Conservation (phyloP, 2,888 invertebrate genomes). For the Tipula unca region DNA sequence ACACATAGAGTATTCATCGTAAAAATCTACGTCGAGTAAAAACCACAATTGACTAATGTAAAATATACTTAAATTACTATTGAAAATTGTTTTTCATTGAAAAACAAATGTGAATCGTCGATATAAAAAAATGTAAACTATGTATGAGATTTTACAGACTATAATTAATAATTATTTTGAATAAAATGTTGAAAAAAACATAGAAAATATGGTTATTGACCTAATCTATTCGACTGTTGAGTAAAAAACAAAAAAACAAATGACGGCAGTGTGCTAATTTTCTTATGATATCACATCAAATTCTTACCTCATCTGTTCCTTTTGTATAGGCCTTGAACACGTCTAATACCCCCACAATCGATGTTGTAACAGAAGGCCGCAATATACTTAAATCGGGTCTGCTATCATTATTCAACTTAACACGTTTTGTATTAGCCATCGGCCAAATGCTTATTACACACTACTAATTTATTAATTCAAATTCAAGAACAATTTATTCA, state of each 20-base stretch:
- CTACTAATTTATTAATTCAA: background rate
- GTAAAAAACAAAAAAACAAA: slow-evolving; percentile 14
- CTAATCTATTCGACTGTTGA: background rate
- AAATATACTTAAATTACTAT: background rate
- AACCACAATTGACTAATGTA: background rate
- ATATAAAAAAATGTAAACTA: background rate
- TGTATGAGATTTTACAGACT: background rate
- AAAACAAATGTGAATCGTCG: background rate
- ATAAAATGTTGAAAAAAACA: slow-evolving; percentile 2
- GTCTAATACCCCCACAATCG: slow-evolving; percentile 59
- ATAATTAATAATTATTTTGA: background rate
- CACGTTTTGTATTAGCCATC: background rate
- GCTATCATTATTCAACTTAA: background rate
- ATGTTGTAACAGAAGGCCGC: slow-evolving; percentile 59
- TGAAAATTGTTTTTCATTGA: background rate
- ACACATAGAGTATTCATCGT: too few relatives aligned
- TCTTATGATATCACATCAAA: background rate
- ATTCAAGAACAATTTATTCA: background rate
- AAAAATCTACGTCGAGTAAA: too few relatives aligned
- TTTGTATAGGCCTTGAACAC: slow-evolving; percentile 62
- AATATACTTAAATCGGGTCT: slow-evolving; percentile 48
- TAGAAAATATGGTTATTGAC: background rate
- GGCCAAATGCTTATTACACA: background rate
- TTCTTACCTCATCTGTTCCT: slow-evolving; percentile 62
- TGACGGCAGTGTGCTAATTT: background rate